Conservation (phyloP, 2,113 vertebrate genomes). For the Cromileptes altivelis region DNA sequence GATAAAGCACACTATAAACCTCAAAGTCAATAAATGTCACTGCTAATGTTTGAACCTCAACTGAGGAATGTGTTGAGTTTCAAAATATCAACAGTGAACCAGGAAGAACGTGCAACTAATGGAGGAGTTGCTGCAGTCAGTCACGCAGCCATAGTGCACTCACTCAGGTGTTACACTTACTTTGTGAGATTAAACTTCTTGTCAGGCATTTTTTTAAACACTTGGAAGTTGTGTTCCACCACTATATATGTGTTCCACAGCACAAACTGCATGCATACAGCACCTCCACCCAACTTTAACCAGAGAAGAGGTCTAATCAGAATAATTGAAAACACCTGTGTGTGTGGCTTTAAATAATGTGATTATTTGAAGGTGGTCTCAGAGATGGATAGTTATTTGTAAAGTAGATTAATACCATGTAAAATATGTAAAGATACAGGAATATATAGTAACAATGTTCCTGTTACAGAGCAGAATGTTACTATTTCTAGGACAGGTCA, state of each 20-base stretch:
- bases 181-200: background rate
- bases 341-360: background rate
- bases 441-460: background rate
- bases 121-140: background rate
- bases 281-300: background rate
- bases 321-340: background rate
- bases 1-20: background rate
- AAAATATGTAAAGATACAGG: background rate
- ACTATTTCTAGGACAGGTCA: background rate
- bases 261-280: background rate
- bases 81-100: background rate
- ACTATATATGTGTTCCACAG: too few species aligned
- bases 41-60: slow-evolving; percentile 10
- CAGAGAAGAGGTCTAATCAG: background rate
- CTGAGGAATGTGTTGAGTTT: background rate
- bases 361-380: background rate
- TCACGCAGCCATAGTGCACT: too few species aligned
- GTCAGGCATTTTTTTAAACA: background rate
- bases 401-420: background rate
- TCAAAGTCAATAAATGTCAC: background rate
- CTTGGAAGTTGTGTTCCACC: background rate
- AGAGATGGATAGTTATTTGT: background rate
- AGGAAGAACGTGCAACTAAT: background rate
- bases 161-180: background rate
- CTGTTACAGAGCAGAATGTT: background rate